A percentile compares a stretch with the other conserved stretches of the same genome.
phyloP scores from a whole-genome alignment of 23 tunicate genomes.

The Aplidium turbinatum region DNA sequence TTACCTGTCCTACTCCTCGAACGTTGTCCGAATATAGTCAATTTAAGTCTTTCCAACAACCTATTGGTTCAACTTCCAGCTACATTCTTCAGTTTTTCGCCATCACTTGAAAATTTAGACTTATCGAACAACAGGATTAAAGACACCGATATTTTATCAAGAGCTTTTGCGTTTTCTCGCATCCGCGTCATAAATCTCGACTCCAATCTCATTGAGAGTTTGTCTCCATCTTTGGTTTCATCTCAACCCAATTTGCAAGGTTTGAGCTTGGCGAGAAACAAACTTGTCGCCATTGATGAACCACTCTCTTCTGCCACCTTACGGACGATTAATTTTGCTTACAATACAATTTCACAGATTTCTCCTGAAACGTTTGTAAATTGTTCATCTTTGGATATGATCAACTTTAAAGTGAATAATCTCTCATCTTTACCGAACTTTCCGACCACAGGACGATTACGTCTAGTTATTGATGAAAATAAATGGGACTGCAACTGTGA shows the following conservation, averaged over 20 bases:
- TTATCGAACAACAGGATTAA: constrained; percentile 5
- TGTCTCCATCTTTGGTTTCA: background rate
- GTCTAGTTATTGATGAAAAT: background rate
- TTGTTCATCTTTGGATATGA: background rate
- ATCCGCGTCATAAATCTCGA: background rate
- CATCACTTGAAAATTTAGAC: background rate
- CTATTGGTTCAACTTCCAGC: background rate
- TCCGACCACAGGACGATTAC: background rate
- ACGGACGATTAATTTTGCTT: background rate
- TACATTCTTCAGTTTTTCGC: background rate
- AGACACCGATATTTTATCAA: background rate
- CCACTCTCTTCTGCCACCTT: background rate
- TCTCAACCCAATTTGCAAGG: background rate
- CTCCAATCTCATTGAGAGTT: background rate
- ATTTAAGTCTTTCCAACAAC: background rate
- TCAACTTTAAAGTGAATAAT: background rate
- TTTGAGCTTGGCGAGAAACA: background rate
- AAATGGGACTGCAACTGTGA: constrained; percentile 26
- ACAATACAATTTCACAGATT: background rate
- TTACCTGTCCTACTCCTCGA: background rate
- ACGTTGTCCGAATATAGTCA: background rate
- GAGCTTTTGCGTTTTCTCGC: background rate
- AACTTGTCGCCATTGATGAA: background rate
- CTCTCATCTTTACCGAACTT: background rate
- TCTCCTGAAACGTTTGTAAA: background rate